Evolutionary conservation across 2,888 invertebrate genomes (phyloP).

Genomic region (Helicoverpa assulta): DNA sequence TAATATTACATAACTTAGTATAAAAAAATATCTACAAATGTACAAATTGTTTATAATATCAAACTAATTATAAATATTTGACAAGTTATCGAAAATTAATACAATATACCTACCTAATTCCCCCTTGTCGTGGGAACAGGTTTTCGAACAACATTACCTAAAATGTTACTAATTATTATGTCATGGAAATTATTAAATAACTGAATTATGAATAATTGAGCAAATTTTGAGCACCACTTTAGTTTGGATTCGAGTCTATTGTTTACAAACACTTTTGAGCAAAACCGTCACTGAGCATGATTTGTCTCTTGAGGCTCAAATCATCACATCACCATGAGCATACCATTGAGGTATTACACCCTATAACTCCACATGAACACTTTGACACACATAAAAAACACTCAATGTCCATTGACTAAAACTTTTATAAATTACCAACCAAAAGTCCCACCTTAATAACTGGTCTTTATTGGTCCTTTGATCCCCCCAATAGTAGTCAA

Average conservation of each 20-base stretch:
- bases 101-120: not conserved
- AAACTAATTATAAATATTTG: constrained; percentile 2
- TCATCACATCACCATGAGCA: too few species aligned
- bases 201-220: not conserved
- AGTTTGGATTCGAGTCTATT: not conserved
- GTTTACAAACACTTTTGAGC: not conserved
- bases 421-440: not conserved
- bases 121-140: not conserved
- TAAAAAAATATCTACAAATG: not conserved
- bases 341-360: too few species aligned
- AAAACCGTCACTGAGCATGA: not conserved
- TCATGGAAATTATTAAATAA: not conserved
- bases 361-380: too few species aligned
- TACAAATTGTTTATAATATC: not conserved
- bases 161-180: not conserved
- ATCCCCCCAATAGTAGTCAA: too few species aligned
- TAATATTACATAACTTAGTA: not conserved
- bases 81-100: not conserved
- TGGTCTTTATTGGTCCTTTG: too few species aligned
- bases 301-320: too few species aligned
- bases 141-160: not conserved
- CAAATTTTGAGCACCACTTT: not conserved
- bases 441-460: too few species aligned
- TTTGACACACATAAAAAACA: too few species aligned
- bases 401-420: too few species aligned